Evolutionary conservation across 2,797 vertebrate genomes (phyloP), one percentile per base, ranked within the genome.

Genomic region (Fundulus diaphanus): DNA sequence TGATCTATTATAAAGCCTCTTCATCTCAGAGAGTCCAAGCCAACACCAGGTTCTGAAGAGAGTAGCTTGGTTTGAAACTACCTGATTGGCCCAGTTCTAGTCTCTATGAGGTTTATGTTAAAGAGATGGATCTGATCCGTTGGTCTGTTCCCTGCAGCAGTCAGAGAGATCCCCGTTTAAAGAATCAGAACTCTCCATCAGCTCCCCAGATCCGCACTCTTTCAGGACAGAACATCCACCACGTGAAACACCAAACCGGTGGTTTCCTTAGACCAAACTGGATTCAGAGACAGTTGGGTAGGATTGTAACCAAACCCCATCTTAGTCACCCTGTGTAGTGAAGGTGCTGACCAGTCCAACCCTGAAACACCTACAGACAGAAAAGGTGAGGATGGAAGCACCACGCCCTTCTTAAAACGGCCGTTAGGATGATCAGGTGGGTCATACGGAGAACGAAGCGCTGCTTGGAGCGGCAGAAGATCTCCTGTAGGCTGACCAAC

Each of bases 1-100:
- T 33, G 56, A 70, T 78, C 76, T 65, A 68, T 37, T 72, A 71
- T 74, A 61, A 78, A 69, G 27, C 54, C 63, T 71, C 54, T 71
- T n/a, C 22, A 61, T 75, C 49, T 54, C 56, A 70, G 6, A 2
- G 59, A 73, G 33, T 83, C 61, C 69, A 16, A 35, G 40, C 68
- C 24, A 65, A 59, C 70, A 61, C 40, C 44, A 70, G 0, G 2
- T 35, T 37, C 27, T 77, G 49, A 48, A 59, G 73, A 37, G 24
- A 66, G 37, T 20, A 65, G 3, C 18, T 68, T 42, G 35, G 29
- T 57, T 54, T 24, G 31, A 61, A 29, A 48, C 44, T 11, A 22
- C 13, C 20, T 49, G 27, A 49, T 33, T 8, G 12, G 44, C 22
- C 27, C 29, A 33, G 49, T 70, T 37, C 15, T 68, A 15, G 27